A percentile compares a stretch with the other conserved stretches of the same genome.
Evolutionary conservation across 2,888 invertebrate genomes (phyloP).

Genomic region (Sinhomidia bicolor): DNA sequence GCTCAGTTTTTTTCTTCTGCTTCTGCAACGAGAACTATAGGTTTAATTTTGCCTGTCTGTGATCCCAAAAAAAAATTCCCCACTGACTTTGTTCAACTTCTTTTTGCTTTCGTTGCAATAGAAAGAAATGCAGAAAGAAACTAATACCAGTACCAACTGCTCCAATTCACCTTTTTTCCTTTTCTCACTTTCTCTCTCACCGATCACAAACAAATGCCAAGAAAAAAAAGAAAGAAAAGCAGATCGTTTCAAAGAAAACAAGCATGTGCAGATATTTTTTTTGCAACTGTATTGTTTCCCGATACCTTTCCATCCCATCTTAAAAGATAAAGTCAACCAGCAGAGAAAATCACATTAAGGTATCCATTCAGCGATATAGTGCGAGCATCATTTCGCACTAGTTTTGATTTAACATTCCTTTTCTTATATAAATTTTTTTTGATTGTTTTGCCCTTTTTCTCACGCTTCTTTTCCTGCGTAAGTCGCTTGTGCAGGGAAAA

Average conservation of each 20-base stretch:
- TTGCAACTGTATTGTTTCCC: constrained; percentile 16
- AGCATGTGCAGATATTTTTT: constrained; percentile 19
- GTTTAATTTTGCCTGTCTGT: constrained; percentile 17
- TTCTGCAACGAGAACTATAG: background rate
- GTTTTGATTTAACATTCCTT: constrained; percentile 6
- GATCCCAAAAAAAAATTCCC: constrained; percentile 59
- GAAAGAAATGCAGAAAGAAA: background rate
- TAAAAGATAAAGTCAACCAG: background rate
- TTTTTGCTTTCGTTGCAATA: background rate
- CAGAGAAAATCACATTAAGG: too few relatives aligned
- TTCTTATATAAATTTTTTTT: background rate
- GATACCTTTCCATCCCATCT: too few relatives aligned
- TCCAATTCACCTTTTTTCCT: constrained; percentile 45
- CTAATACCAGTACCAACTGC: background rate
- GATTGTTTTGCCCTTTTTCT: background rate
- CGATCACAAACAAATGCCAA: constrained; percentile 26
- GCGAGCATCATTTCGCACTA: too few relatives aligned
- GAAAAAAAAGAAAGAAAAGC: background rate
- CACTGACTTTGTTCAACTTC: constrained; percentile 34
- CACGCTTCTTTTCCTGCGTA: background rate
- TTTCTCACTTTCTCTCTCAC: constrained; percentile 1
- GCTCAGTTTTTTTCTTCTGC: constrained; percentile 15
- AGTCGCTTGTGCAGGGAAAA: too few relatives aligned
- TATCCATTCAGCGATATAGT: background rate
- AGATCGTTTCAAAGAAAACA: constrained; percentile 21